Conservation (phyloP, 2,113 vertebrate species). For the Petrocephalus microphthalmus region DNA sequence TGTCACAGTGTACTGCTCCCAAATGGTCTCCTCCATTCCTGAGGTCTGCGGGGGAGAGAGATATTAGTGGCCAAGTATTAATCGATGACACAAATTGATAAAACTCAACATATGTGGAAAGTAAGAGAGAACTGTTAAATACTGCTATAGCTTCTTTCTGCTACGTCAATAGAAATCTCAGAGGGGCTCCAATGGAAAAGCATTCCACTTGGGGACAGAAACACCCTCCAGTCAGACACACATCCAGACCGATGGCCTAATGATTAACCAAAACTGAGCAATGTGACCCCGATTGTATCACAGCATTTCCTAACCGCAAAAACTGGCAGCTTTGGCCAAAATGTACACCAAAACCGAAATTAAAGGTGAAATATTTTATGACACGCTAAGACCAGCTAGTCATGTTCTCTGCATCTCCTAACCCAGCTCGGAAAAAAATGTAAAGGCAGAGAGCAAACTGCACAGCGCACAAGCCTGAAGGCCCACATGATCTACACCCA, state of each 20-base stretch:
- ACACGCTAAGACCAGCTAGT: background rate
- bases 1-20: slow-evolving; percentile 93
- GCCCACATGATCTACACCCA: background rate
- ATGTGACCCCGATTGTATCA: background rate
- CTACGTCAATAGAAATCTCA: background rate
- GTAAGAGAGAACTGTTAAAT: background rate
- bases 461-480: background rate
- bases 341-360: background rate
- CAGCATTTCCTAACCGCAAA: background rate
- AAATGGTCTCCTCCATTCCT: slow-evolving; percentile 84
- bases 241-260: slow-evolving; percentile 23
- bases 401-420: background rate
- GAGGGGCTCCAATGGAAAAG: background rate
- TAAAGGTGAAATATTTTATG: background rate
- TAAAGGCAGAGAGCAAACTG: background rate
- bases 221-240: background rate
- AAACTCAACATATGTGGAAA: background rate
- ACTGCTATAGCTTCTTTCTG: background rate
- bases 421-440: background rate
- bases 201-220: background rate
- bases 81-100: background rate
- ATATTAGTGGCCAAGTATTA: slow-evolving; percentile 18
- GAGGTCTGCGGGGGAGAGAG: slow-evolving; percentile 46
- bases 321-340: background rate
- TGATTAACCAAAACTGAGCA: slow-evolving; percentile 23